Base-by-base conservation (phyloP, 2,888 invertebrate genomes). In the Anthophora plumipes region DNA sequence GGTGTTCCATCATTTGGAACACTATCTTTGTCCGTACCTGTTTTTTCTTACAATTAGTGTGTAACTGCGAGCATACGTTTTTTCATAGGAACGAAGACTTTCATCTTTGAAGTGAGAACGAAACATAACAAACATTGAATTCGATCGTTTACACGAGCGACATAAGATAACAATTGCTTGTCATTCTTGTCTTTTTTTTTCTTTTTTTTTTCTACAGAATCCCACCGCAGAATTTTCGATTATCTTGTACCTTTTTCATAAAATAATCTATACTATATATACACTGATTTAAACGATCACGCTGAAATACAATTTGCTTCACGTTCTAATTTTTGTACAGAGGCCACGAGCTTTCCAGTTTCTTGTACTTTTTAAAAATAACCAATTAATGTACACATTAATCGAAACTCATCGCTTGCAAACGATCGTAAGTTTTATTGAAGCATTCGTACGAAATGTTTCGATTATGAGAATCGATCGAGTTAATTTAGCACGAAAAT, bases 21-120 rank as follows among this genome's bases (percentile, higher is more conserved):
- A 76, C 75, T 69, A 73, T 77, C 76, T 79, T 78, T 74, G 54
- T 84, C 76, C 84, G 79, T 84, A 82, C 81, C 77, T 82, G 84
- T 77, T 69, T 79, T 84, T 84, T 82, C 84, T 81, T 82, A 81
- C 81, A 77, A 80, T 69, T 83, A 80, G 69, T 75, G 46, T 76
- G 20, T 67, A 82, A 46, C 46, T 60, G 69, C 41, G 57, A 57
- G 64, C 77, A 61, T 75, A 69, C 54, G 55, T 77, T 72, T 54
- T 60, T 54, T 79, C 70, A 59, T 48, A 48, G 25, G 11, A 63
- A 59, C 80, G 80, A 70, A 67, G 64, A 75, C 70, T 75, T 75
- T 81, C 70, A 43, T 48, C 67, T 70, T 67, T 31, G 43, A 46
- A 11, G 17, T 12, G 22, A 22, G 14, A 8, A 31, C 31, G 31